Base-by-base conservation (phyloP, 2,888 invertebrate species). In the Geophilus truncorum region DNA sequence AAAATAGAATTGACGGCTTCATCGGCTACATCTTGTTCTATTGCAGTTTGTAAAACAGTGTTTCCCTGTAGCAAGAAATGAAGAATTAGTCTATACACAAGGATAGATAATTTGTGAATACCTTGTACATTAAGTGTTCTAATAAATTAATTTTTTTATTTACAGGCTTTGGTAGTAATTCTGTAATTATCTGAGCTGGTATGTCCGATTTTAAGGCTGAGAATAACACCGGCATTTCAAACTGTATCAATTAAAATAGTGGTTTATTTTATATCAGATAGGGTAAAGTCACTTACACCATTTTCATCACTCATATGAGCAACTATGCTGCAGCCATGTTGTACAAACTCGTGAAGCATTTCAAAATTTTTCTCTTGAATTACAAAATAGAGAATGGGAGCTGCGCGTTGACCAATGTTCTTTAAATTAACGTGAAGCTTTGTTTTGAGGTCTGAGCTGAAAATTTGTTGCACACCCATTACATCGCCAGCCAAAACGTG, bases 211-310 rank as follows among this genome's bases (percentile, higher is more conserved):
- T 79, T 36, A 83, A 75, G 18, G 83, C 82, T 36, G 82, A 80
- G 81, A 83, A 83, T 10, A 83, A 45, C 25, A 83, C 83, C 2
- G 83, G 83, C 83, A 83, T 83, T 57, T 83, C 83, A 77, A 30
- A 57, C 79, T 79, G 62, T 9, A 75, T 28, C 2, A 15, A 18
- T 28, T 75, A 10, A 75, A 23, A 4, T 21, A 10, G 3, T 75
- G 6, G 10, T 21, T 21, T 75, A 23, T n/a, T n/a, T n/a, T n/a
- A n/a, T n/a, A n/a, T n/a, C n/a, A n/a, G n/a, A n/a, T n/a, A n/a
- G n/a, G n/a, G n/a, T n/a, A n/a, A n/a, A n/a, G n/a, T n/a, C n/a
- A 32, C 34, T 77, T 80, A 82, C 82, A 34, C 76, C 81, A 18
- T 82, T 77, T 32, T 80, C 77, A 32, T 82, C 82, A 45, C 79